Base-by-base conservation (phyloP, 2,888 invertebrate genomes). In the Pristionchus exspectatus region DNA sequence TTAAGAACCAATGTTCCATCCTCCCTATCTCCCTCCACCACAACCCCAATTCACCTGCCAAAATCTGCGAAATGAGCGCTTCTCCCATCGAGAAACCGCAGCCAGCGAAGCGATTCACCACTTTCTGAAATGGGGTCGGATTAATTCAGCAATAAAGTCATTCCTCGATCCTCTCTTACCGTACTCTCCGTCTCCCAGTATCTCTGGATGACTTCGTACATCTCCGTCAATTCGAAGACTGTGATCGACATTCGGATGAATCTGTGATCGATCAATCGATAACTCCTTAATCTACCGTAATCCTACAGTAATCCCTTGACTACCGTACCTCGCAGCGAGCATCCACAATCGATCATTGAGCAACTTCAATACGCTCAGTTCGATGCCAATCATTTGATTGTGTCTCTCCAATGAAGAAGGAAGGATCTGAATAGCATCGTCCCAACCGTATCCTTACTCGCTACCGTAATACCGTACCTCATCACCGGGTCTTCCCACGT, bases 31-130 rank as follows among this genome's bases (percentile, higher is more conserved):
- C 50, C 50, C 81, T 12, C 10, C 27, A 7, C 10, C 33, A 2
- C 33, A 81, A 50, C 50, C 24, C 50, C n/a, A 54, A 81, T n/a
- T 81, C 50, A 74, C 87, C 87, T 33, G 87, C 74, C 27, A 89
- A 59, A 18, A 89, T 63, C 38, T 83, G 81, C 30, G 89, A 89
- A 7, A 89, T 66, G 38, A 89, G 54, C n/a, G 89, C 89, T 24
- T 89, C 89, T 44, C 89, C 89, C 59, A 89, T 81, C 5, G 81
- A 44, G 83, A 89, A 89, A 5, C 89, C 89, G 63, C 89, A 89
- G 18, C 83, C 89, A 54, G 63, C n/a, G 89, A 89, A 89, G 30
- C 81, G 63, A 83, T 89, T 89, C 7, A 54, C 44, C 81, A 89
- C 30, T 66, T 89, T 89, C 89, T 89, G 83, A 38, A 83, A 72